Evolutionary conservation across 1,140 invertebrate genomes (phyloP).

Genomic region (Parapsyche elsis): DNA sequence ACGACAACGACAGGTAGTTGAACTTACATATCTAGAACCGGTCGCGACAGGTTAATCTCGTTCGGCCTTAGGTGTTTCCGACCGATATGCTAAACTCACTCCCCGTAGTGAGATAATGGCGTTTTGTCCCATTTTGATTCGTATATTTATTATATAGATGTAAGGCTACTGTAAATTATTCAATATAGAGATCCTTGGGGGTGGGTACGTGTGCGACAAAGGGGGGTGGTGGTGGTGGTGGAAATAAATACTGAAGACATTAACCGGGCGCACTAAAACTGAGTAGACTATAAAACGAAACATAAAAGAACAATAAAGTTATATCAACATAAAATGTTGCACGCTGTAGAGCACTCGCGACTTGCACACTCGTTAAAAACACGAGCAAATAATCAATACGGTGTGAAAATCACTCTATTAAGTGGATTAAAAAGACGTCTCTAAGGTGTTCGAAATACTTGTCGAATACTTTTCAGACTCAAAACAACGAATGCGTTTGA

Average conservation of each 20-base stretch:
- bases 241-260: slow-evolving; percentile 30
- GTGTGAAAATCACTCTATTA: background rate
- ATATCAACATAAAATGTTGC: slow-evolving; percentile 31
- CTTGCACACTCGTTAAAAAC: background rate
- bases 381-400: background rate
- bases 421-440: too few species aligned
- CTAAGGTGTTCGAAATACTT: too few species aligned
- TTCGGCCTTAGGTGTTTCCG: background rate
- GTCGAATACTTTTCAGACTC: too few species aligned
- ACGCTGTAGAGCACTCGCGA: background rate
- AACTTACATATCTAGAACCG: too few species aligned
- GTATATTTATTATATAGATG: background rate
- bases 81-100: too few species aligned
- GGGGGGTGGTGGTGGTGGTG: too few species aligned
- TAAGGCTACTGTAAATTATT: slow-evolving; percentile 7
- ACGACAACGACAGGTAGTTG: too few species aligned
- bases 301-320: slow-evolving; percentile 32
- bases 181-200: background rate
- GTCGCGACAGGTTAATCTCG: background rate
- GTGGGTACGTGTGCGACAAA: background rate
- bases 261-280: slow-evolving; percentile 23
- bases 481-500: too few species aligned
- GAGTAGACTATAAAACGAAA: slow-evolving; percentile 23
- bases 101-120: background rate
- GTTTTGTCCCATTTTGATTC: background rate